A percentile compares a stretch with the other conserved stretches of the same genome.
These are phyloP conservation scores for Beris morrisii DNA, from an alignment of 2,888 invertebrate species.

Conservation along the genomic window DNA sequence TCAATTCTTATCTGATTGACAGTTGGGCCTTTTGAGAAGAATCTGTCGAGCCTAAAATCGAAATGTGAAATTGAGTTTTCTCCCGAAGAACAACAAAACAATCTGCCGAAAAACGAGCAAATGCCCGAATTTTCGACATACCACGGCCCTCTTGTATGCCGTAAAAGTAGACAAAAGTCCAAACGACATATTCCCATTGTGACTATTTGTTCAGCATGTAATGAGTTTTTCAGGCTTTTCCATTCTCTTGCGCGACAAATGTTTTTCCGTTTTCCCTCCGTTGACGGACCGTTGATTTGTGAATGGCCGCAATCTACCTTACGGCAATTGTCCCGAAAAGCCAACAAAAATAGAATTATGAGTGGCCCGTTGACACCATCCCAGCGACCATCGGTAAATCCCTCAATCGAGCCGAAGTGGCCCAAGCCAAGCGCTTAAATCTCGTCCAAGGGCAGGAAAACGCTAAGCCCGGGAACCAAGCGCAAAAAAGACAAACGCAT, in stretches of 20 bases:
- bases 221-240: constrained; percentile 38
- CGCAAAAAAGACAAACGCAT: neutral
- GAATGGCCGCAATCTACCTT: no score
- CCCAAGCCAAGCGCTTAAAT: constrained; percentile 14
- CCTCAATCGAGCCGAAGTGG: constrained; percentile 23
- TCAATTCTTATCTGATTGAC: constrained; percentile 29
- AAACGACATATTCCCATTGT: constrained; percentile 22
- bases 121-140: constrained; percentile 18
- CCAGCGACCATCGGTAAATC: constrained; percentile 12
- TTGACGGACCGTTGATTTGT: no score
- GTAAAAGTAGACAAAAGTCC: constrained; percentile 14
- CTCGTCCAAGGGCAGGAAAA: constrained; percentile 21
- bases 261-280: constrained; percentile 14
- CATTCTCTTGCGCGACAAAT: constrained; percentile 29
- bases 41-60: constrained; percentile 10
- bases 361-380: constrained; percentile 24
- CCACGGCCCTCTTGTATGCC: constrained; percentile 1
- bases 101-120: constrained; percentile 26
- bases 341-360: constrained; percentile 11
- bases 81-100: neutral
- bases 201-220: constrained; percentile 35
- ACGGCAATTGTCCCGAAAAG: constrained; percentile 17
- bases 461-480: neutral
- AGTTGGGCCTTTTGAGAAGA: constrained; percentile 26
- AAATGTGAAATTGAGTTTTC: constrained; percentile 22